Evolutionary conservation across 2,888 invertebrate genomes (phyloP).

Genomic region (Melieria picta): DNA sequence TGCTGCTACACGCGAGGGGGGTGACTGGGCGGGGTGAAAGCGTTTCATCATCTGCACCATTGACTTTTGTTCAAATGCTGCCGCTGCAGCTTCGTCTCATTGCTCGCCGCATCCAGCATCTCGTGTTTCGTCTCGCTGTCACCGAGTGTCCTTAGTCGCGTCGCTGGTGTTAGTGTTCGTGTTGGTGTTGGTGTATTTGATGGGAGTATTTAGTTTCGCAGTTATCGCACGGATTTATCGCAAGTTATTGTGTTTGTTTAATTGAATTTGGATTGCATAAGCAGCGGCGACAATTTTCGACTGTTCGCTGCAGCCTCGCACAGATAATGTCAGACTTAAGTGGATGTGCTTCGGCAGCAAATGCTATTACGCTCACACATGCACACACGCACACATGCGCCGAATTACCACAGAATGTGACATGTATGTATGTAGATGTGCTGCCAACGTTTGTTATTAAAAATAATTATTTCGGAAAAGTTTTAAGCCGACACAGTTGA

Average conservation of each 20-base stretch:
- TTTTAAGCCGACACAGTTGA: slow-evolving; percentile 33
- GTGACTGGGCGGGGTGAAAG: slow-evolving; percentile 15
- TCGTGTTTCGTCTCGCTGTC: neutral
- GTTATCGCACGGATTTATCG: slow-evolving; percentile 62
- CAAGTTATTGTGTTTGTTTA: slow-evolving; percentile 66
- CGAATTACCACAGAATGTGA: too few species aligned
- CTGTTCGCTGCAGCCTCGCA: slow-evolving; percentile 26
- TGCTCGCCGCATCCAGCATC: slow-evolving; percentile 5
- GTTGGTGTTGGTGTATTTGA: slow-evolving; percentile 21
- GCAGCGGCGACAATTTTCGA: slow-evolving; percentile 36
- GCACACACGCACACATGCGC: too few species aligned
- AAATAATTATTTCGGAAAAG: slow-evolving; percentile 30
- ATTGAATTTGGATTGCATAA: slow-evolving; percentile 63
- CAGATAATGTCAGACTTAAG: slow-evolving; percentile 24
- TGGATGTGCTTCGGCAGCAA: neutral
- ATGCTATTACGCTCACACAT: neutral
- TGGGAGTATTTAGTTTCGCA: slow-evolving; percentile 54
- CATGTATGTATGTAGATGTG: too few species aligned
- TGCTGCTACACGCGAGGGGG: neutral
- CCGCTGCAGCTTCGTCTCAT: slow-evolving; percentile 9
- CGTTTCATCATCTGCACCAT: slow-evolving; percentile 54
- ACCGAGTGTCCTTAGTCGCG: too few species aligned
- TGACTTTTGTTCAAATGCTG: slow-evolving; percentile 53
- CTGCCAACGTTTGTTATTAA: neutral
- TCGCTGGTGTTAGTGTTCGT: slow-evolving; percentile 3